A percentile compares a stretch with the other conserved stretches of the same genome.
These are phyloP conservation scores for Heliothis virescens DNA, from an alignment of 1,140 invertebrate genomes.

Conservation along the genomic window DNA sequence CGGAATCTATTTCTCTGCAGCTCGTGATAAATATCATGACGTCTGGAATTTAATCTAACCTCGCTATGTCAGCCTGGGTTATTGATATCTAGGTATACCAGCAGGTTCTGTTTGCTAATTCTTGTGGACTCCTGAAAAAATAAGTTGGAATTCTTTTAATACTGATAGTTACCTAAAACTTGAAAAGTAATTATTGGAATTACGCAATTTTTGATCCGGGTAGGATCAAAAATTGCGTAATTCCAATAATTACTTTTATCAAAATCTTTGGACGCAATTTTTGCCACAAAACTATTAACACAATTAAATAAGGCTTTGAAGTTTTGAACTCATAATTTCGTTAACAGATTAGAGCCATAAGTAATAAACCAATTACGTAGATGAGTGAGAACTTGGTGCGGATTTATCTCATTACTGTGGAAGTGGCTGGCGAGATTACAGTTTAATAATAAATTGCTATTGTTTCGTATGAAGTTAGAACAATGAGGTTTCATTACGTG, in stretches of 20 bases:
- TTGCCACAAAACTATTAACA: too few relatives aligned
- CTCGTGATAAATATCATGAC: neutral
- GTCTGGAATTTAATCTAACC: conserved; percentile 19
- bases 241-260: too few relatives aligned
- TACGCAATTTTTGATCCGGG: too few relatives aligned
- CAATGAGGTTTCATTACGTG: conserved; percentile 1
- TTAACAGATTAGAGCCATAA: conserved; percentile 21
- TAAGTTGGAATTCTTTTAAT: too few relatives aligned
- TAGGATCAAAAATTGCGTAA: too few relatives aligned
- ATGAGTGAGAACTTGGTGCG: conserved; percentile 28
- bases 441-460: conserved; percentile 45
- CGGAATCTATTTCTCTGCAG: neutral
- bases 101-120: neutral
- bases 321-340: conserved; percentile 1
- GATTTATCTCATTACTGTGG: conserved; percentile 24
- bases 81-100: neutral
- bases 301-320: neutral
- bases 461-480: neutral
- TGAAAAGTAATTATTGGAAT: too few relatives aligned
- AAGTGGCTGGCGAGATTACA: conserved; percentile 31
- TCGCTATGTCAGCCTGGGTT: neutral
- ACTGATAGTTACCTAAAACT: too few relatives aligned
- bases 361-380: conserved; percentile 41
- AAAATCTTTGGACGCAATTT: too few relatives aligned
- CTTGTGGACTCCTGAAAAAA: neutral